Percentiles rank a stretch among this genome's conserved stretches.
Conservation (phyloP, 2,797 vertebrate species). For the Propithecus perrieri region DNA sequence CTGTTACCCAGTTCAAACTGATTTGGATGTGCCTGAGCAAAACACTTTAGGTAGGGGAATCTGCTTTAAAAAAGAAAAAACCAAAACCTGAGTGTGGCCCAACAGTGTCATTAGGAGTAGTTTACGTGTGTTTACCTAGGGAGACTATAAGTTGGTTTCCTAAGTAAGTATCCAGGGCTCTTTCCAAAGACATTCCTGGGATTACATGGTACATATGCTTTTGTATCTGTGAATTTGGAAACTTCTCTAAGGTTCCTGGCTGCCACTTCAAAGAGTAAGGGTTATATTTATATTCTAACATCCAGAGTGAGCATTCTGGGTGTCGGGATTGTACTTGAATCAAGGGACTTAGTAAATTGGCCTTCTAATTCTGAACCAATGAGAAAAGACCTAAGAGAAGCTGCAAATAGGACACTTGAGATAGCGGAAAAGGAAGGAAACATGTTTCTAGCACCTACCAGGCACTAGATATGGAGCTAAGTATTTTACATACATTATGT, state of each 20-base stretch:
- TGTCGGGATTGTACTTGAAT: not conserved
- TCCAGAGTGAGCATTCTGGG: not conserved
- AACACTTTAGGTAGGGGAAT: slow-evolving; percentile 1
- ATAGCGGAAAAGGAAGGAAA: not conserved
- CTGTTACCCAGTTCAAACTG: slow-evolving; percentile 15
- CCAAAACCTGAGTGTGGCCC: not conserved
- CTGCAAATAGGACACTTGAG: not conserved
- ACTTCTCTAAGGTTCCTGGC: not conserved
- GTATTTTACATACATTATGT: not conserved
- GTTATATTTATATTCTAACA: not conserved
- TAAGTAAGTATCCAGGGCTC: not conserved
- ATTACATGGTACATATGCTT: not conserved
- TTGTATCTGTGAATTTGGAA: not conserved
- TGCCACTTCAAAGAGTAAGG: not conserved
- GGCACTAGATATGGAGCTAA: not conserved
- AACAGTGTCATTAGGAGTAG: not conserved
- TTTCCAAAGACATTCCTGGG: slow-evolving; percentile 28
- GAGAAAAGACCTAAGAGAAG: not conserved
- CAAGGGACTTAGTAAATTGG: not conserved
- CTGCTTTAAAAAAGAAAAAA: not conserved
- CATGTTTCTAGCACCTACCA: not conserved
- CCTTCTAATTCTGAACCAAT: slow-evolving; percentile 40
- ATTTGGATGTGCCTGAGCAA: slow-evolving; percentile 38
- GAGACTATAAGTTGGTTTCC: not conserved
- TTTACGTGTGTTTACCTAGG: not conserved